These are phyloP conservation scores for Phataginus tetradactyla DNA, from an alignment of 2,797 vertebrate genomes.

Conservation along the genomic window DNA sequence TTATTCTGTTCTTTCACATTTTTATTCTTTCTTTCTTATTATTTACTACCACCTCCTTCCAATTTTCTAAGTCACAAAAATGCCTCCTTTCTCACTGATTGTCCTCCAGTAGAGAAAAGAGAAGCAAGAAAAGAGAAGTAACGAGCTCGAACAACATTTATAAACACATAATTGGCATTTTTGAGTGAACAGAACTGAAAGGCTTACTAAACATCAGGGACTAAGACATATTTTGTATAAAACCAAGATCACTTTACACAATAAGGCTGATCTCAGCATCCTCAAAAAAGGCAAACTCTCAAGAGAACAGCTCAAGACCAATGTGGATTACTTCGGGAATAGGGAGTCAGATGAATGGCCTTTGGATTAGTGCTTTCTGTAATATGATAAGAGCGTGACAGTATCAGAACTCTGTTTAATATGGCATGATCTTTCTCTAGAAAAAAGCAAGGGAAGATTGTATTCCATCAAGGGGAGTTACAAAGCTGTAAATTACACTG, in stretches of 20 bases:
- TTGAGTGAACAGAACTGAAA: neutral
- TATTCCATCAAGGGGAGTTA: constrained; percentile 25
- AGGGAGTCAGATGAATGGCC: neutral
- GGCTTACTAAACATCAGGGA: neutral
- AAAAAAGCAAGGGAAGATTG: constrained; percentile 30
- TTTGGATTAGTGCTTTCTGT: constrained; percentile 62
- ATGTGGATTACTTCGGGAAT: neutral
- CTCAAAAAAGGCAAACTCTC: neutral
- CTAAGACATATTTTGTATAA: neutral
- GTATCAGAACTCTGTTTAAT: constrained; percentile 40
- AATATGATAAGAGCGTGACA: constrained; percentile 41
- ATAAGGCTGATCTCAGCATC: neutral
- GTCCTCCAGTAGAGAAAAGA: neutral
- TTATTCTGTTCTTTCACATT: neutral
- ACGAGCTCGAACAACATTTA: neutral
- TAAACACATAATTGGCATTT: neutral
- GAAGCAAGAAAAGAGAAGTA: neutral
- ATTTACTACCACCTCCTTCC: neutral
- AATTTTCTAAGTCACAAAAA: neutral
- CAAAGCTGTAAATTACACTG: constrained; percentile 46
- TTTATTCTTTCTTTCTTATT: neutral
- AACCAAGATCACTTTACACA: neutral
- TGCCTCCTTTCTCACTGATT: neutral
- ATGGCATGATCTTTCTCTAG: neutral
- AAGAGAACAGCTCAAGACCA: neutral